Base-by-base conservation (phyloP, 2,113 vertebrate species). In the Otolemur garnettii region DNA sequence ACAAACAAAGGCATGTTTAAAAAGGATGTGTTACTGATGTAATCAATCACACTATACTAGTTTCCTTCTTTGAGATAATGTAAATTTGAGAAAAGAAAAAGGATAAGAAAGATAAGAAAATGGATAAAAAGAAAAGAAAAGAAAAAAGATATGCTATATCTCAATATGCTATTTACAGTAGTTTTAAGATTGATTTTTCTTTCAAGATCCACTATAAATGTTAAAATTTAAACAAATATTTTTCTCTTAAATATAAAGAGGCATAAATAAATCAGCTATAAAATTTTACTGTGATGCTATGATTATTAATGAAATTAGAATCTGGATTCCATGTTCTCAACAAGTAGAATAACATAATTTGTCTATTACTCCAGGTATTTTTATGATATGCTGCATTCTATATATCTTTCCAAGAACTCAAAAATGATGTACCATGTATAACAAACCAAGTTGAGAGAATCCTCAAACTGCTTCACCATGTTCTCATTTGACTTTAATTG, bases 321-420 rank as follows among this genome's bases (percentile, higher is more conserved):
- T 97, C 99, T 99, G 97, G 99, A 99, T 81, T 99, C 99, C 99
- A 99, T 99, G 98, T 99, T 98, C 96, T 99, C 99, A 98, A 99
- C 99, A 30, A 99, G 98, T 89, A 98, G 99, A 96, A 99, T 99
- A 97, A 99, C 99, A 97, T 99, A 99, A 97, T 99, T 99, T 57
- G 99, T 98, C 30, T 99, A 98, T 59, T 99, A 99, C 95, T 99
- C 98, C 99, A 99, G 82, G 99, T 99, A 14, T 98, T 99, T 91
- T 99, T 99, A 66, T 99, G 96, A 98, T 99, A 99, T 0, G 98
- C 99, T 84, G 98, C 96, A 8, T 99, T 99, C 96, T 99, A 98
- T 75, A 97, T 99, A 95, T 99, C 97, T 97, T 99, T 99, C 97
- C 98, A 98, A 64, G 98, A 89, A 99, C 98, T 99, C 93, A 8